Base-by-base conservation (phyloP, 64 coral and sea anemone genomes). In the Montipora cactus region DNA sequence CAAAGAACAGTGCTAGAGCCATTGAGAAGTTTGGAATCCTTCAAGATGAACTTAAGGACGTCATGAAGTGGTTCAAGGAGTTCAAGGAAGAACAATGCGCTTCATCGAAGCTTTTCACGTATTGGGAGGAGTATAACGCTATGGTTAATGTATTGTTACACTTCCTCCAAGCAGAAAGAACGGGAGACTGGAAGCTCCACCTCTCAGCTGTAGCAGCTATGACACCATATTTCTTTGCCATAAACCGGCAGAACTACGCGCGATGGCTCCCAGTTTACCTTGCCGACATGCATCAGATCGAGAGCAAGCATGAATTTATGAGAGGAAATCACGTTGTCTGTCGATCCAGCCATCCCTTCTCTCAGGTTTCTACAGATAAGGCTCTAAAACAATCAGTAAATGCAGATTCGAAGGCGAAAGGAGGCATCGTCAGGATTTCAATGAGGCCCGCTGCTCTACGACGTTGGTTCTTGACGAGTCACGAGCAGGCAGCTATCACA, bases 311-410 rank as follows among this genome's bases (percentile, higher is more conserved):
- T 67, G 61, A 91, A 53, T 87, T 91, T 75, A 68, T 88, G 62
- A 78, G 48, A 8, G 48, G 89, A 49, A 64, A 87, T 20, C 94
- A 95, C 59, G 84, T 72, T 68, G 44, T 92, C 11, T 82, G 84
- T 20, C 76, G 84, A 44, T 92, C 78, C n/a, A 61, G 53, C 18
- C 74, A 95, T 67, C 62, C 89, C 2, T 92, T 92, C 45, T 47
- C 89, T 20, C 53, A 89, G 25, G 78, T 95, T 8, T 95, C 61
- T 67, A 88, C 90, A 1, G 94, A 89, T 53, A 92, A 83, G 89
- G 81, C 89, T 3, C 67, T 95, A 14, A 77, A 95, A 15, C 94
- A 91, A 45, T 91, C 82, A 2, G 77, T 90, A 48, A 94, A 89
- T 55, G 71, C 70, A 22, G 79, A 90, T 19, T 95, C 80, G 23